Base-by-base conservation (phyloP, 2,888 invertebrate genomes). In the Xanthia icteritia region DNA sequence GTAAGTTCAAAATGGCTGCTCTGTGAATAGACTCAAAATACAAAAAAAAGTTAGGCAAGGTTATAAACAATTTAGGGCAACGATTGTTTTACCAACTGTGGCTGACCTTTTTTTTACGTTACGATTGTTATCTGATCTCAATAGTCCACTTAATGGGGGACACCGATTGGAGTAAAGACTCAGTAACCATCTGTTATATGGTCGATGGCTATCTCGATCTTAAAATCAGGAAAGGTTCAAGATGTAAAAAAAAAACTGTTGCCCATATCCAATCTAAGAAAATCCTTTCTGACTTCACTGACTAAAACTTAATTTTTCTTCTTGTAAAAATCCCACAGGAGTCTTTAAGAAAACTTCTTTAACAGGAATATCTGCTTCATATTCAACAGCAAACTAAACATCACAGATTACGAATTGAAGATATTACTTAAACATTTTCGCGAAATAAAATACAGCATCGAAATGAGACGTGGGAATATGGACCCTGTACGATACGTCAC, bases 381-480 rank as follows among this genome's bases (percentile, higher is more conserved):
- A 72, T 64, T 58, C 8, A 69, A 48, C 27, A 76, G 76, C 20
- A 79, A 79, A 77, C 65, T 70, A 69, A 82, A 78, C 11, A 64
- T 67, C 72, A 76, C 67, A 83, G 79, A 84, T 86, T 85, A 84
- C 73, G 54, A 81, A 77, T 65, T 60, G 73, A 64, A 77, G 76
- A 77, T 82, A 87, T 84, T 79, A 86, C 88, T 92, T 89, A 91
- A 91, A 90, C 85, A 90, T 90, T 91, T 84, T 89, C 83, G 79
- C 71, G 87, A 88, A 92, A 91, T 92, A 91, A 92, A 92, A 91
- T 90, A 90, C 88, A 88, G 84, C 82, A 78, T 86, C 82, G 89
- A 92, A 93, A 94, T 93, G 93, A 94, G 94, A 89, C 86, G 81
- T 79, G 94, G 94, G 94, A 93, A 89, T 93, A 90, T 82, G 91